phyloP scores from a whole-genome alignment of 2,113 vertebrate genomes.

The Potamarius usumacintae region DNA sequence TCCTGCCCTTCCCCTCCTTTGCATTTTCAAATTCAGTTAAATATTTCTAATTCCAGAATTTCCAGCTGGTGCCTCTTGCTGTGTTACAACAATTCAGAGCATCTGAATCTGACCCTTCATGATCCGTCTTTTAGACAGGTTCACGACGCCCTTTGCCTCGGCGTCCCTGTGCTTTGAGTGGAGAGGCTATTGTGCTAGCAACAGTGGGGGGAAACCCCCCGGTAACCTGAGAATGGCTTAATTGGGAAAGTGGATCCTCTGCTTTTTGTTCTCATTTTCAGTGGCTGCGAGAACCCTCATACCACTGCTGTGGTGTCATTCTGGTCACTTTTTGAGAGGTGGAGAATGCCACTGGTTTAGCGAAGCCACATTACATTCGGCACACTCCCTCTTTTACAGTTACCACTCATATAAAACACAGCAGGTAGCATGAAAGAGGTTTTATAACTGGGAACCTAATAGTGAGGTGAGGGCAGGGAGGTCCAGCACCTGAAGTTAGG shows the following conservation, averaged over 20 bases:
- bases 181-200: slow-evolving; percentile 39
- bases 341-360: slow-evolving; percentile 24
- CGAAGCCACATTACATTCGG: background rate
- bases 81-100: slow-evolving; percentile 30
- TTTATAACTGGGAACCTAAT: background rate
- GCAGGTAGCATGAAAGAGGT: background rate
- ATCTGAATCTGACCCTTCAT: slow-evolving; percentile 25
- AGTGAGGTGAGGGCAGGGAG: background rate
- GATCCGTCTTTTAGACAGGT: slow-evolving; percentile 51
- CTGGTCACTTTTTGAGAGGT: slow-evolving; percentile 30
- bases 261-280: slow-evolving; percentile 52
- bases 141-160: slow-evolving; percentile 16
- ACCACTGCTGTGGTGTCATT: slow-evolving; percentile 43
- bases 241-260: slow-evolving; percentile 42
- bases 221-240: slow-evolving; percentile 46
- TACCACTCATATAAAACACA: background rate
- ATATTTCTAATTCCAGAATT: slow-evolving; percentile 46
- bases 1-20: slow-evolving; percentile 42
- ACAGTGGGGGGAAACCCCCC: slow-evolving; percentile 45
- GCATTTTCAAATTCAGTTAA: slow-evolving; percentile 49
- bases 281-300: slow-evolving; percentile 30
- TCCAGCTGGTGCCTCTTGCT: slow-evolving; percentile 52
- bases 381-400: background rate
- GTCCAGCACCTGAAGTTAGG: background rate
- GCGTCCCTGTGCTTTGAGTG: slow-evolving; percentile 29